Evolutionary conservation across 2,113 vertebrate species (phyloP).

Genomic region (Chauna torquata): DNA sequence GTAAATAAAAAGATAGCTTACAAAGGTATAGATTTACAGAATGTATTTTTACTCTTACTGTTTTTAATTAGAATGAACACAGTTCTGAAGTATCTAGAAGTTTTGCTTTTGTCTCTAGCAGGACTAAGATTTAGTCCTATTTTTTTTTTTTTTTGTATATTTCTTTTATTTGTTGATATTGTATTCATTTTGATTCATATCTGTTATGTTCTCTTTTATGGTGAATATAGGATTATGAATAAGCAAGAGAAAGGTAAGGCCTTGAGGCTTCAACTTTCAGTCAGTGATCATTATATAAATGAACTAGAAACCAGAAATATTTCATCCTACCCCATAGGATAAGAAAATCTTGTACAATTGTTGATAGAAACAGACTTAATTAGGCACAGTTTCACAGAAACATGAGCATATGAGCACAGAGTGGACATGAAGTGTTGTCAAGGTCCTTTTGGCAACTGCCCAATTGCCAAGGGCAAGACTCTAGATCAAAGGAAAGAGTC

Average conservation of each 20-base stretch:
- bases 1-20: not conserved
- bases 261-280: not conserved
- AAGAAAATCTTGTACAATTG: not conserved
- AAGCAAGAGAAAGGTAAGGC: not conserved
- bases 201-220: not conserved
- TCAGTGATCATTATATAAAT: not conserved
- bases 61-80: not conserved
- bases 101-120: not conserved
- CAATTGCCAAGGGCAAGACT: not conserved
- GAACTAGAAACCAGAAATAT: not conserved
- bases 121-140: not conserved
- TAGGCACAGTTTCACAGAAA: not conserved
- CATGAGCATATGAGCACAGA: not conserved
- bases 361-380: slow-evolving; percentile 29
- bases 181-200: not conserved
- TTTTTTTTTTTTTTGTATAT: not conserved
- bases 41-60: not conserved
- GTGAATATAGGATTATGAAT: not conserved
- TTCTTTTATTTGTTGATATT: not conserved
- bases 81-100: not conserved
- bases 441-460: slow-evolving; percentile 15
- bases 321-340: not conserved
- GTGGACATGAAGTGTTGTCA: slow-evolving; percentile 25
- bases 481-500: slow-evolving; percentile 44
- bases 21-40: not conserved